These are phyloP conservation scores for Apamea crenata DNA, from an alignment of 2,888 invertebrate genomes.

Conservation along the genomic window DNA sequence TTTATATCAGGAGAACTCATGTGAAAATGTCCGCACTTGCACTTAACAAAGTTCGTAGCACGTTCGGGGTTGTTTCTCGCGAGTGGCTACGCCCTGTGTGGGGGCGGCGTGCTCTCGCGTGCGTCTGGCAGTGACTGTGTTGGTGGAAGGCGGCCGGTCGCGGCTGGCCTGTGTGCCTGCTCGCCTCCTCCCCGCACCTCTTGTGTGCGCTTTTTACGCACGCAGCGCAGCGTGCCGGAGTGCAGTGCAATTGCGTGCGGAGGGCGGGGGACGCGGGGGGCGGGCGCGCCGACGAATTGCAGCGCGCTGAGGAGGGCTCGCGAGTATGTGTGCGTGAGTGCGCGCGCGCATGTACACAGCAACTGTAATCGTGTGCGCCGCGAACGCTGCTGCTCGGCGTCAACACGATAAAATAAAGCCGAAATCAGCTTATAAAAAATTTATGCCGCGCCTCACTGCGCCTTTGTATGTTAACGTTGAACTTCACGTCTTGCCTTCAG, in stretches of 20 bases:
- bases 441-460: conserved; percentile 80
- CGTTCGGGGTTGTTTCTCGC: conserved; percentile 84
- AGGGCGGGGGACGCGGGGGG: conserved; percentile 74
- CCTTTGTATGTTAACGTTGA: conserved; percentile 87
- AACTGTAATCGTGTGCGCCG: conserved; percentile 71
- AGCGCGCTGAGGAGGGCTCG: conserved; percentile 87
- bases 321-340: conserved; percentile 85
- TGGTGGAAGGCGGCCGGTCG: conserved; percentile 77
- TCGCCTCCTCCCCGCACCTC: conserved; percentile 83
- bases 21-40: conserved; percentile 80
- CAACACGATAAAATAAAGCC: conserved; percentile 84
- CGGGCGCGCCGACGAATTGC: conserved; percentile 87
- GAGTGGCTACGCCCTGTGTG: conserved; percentile 79
- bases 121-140: conserved; percentile 87
- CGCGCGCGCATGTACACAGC: conserved; percentile 76
- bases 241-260: conserved; percentile 90
- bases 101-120: conserved; percentile 88
- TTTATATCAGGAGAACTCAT: conserved; percentile 72
- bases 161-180: conserved; percentile 70
- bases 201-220: conserved; percentile 90
- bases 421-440: conserved; percentile 87
- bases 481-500: conserved; percentile 80
- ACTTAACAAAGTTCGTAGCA: conserved; percentile 84
- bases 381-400: conserved; percentile 72
- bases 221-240: conserved; percentile 84